Evolutionary conservation across 2,888 invertebrate genomes (phyloP).

Genomic region (Agonopterix subpropinquella): DNA sequence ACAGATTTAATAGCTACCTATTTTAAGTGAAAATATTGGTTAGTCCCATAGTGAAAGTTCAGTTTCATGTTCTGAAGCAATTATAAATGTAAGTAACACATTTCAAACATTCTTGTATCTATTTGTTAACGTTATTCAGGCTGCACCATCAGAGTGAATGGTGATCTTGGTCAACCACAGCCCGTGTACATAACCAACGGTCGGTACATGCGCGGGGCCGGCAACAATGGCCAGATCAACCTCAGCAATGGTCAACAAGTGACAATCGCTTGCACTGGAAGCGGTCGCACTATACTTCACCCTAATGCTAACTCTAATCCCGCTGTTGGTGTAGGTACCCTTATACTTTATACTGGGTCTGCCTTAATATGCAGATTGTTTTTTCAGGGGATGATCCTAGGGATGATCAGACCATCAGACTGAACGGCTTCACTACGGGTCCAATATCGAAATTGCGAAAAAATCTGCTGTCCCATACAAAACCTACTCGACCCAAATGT

Average conservation of each 20-base stretch:
- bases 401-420: not conserved
- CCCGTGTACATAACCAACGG: conserved; percentile 71
- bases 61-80: too few relatives aligned
- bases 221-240: conserved; percentile 44
- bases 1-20: too few relatives aligned
- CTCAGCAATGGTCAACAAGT: conserved; percentile 46
- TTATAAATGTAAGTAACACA: too few relatives aligned
- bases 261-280: conserved; percentile 47
- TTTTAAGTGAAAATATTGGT: too few relatives aligned
- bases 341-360: not conserved
- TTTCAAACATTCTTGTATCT: too few relatives aligned
- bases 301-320: conserved; percentile 35
- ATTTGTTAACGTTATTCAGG: conserved; percentile 23
- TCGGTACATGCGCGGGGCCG: conserved; percentile 38
- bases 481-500: too few relatives aligned
- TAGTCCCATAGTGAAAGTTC: too few relatives aligned
- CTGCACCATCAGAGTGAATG: conserved; percentile 61
- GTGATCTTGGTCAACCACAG: conserved; percentile 74
- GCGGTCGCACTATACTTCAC: conserved; percentile 42
- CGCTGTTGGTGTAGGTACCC: conserved; percentile 37
- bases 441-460: too few relatives aligned
- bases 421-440: too few relatives aligned
- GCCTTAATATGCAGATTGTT: not conserved
- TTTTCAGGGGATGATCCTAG: too few relatives aligned
- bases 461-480: too few relatives aligned